Evolutionary conservation across 2,888 invertebrate species (phyloP), one percentile per base, ranked within the genome.

Genomic region (Ophioninae sp.): DNA sequence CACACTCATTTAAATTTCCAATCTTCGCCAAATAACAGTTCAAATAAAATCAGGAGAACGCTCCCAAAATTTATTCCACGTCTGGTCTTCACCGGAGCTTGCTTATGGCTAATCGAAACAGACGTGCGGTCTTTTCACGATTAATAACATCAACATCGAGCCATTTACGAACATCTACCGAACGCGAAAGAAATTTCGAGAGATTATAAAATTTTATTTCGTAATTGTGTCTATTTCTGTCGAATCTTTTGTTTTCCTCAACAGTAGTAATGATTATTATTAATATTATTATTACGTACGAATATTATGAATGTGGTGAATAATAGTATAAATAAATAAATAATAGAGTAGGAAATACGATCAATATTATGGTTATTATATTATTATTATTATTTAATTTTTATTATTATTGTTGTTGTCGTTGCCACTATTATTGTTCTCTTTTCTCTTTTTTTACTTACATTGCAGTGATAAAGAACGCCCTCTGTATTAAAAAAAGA

Each of bases 1-100:
- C 69, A 51, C 63, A 8, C 9, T 44, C 7, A 51, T 51, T 74
- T 10, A 44, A 59, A 58, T 56, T 64, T 63, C 67, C 63, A 23
- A 6, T 61, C 61, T 76, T 80, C 61, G 41, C 67, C 67, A 41
- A 39, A 76, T 76, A 76, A 76, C 75, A 76, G 67, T 76, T 73
- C 30, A 0, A 69, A 68, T 58, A 13, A 59, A 67, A 67, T 9
- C 8, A 58, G 44, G 68, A 56, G 44, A 76, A 72, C 71, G 41
- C 17, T 22, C n/a, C 71, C 17, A 22, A 56, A 68, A 74, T 80
- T 79, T 68, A 63, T 22, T 13, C 59, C 5, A 13, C 61, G 44
- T 71, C 71, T 78, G 63, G 41, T 63, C 37, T 78, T 63, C 71
- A 64, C 71, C 63, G 71, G 63, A 68, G 41, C 13, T 37, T 37